phyloP scores from a whole-genome alignment of 2,797 vertebrate genomes.

The Distichodus sexfasciatus region DNA sequence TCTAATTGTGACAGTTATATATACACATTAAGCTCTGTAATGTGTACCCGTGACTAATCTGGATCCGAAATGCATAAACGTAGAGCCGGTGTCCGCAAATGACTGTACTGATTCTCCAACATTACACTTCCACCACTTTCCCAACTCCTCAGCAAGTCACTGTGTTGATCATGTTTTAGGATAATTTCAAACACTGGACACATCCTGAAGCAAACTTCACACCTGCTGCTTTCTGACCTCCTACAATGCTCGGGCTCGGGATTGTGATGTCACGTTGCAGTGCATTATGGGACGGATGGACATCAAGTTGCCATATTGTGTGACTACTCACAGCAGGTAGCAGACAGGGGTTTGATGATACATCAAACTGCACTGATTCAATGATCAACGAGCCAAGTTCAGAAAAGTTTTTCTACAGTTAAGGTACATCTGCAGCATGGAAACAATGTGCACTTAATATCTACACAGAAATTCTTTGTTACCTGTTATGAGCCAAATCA shows the following conservation, averaged over 20 bases:
- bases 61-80: constrained; percentile 11
- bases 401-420: too few relatives aligned
- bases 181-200: constrained; percentile 6
- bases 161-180: neutral
- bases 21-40: neutral
- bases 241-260: neutral
- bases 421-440: too few relatives aligned
- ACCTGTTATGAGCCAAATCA: too few relatives aligned
- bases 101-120: constrained; percentile 1
- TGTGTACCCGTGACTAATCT: constrained; percentile 7
- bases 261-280: too few relatives aligned
- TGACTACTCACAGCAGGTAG: too few relatives aligned
- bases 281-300: too few relatives aligned
- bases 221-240: constrained; percentile 13
- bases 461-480: too few relatives aligned
- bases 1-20: neutral
- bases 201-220: neutral
- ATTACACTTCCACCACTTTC: constrained; percentile 5
- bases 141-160: neutral
- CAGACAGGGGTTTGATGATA: too few relatives aligned
- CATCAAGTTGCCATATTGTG: too few relatives aligned
- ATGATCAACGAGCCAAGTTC: too few relatives aligned
- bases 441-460: too few relatives aligned
- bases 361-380: too few relatives aligned
- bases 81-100: neutral